Base-by-base conservation (phyloP, 2,113 vertebrate species). In the Euleptes europaea region DNA sequence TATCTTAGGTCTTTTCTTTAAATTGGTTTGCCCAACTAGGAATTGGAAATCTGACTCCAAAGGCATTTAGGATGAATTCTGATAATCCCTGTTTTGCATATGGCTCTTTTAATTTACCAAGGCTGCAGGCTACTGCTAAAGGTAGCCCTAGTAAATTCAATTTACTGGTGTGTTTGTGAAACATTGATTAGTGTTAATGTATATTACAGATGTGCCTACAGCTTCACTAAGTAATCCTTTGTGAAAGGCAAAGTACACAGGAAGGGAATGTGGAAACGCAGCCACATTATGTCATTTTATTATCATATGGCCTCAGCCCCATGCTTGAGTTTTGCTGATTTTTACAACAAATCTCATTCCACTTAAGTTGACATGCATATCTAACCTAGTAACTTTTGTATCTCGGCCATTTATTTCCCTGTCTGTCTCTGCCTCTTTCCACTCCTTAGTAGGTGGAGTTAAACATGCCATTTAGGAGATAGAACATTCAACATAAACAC, bases 401-500 rank as follows among this genome's bases (percentile, higher is more conserved):
- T 79, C 31, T 21, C 54, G 21, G 23, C 35, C 26, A 35, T 71
- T 71, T 86, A 72, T 76, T 71, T 57, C 51, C 40, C 66, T 15
- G 74, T 88, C 73, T 83, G 63, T 71, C 47, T 42, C 17, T 51
- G 49, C 47, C 51, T 90, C 28, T 71, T 84, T 71, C 72, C 78
- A 38, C 78, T 63, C 73, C 88, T 85, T 19, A 69, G 89, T 84
- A 79, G 90, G 82, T 94, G 81, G 47, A 23, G 86, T 94, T 95
- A 92, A 90, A 15, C 35, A 15, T 82, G 92, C 88, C 82, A 1
- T 51, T 19, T 73, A 88, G 85, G 84, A 94, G 85, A 90, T 0
- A 88, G 38, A 83, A 84, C 69, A 88, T 40, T 80, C 88, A 80
- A 88, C 84, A 44, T 90, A 94, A 94, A 94, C 90, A 93, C 66